These are phyloP conservation scores for Gila robusta DNA, from an alignment of 2,797 vertebrate species.

Conservation along the genomic window DNA sequence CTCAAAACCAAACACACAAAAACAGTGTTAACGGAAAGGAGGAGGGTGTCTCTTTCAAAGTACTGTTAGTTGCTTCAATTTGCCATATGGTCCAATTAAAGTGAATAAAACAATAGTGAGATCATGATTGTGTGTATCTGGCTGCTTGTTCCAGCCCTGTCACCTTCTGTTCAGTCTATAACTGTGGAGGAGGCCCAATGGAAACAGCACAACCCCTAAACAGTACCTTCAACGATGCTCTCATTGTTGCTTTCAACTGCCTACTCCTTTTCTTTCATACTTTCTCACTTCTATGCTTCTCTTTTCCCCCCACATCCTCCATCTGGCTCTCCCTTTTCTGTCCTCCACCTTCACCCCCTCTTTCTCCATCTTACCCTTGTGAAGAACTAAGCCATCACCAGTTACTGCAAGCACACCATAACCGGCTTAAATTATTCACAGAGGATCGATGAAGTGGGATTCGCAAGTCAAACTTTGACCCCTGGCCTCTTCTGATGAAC, in stretches of 20 bases:
- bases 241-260: slow-evolving; percentile 38
- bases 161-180: slow-evolving; percentile 58
- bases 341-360: slow-evolving; percentile 22
- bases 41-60: slow-evolving; percentile 53
- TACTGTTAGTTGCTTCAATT: slow-evolving; percentile 56
- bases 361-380: slow-evolving; percentile 46
- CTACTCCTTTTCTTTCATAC: slow-evolving; percentile 15
- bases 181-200: slow-evolving; percentile 7
- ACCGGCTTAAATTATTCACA: slow-evolving; percentile 71
- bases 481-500: slow-evolving; percentile 69
- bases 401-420: slow-evolving; percentile 71
- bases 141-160: slow-evolving; percentile 44
- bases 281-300: slow-evolving; percentile 19
- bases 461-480: slow-evolving; percentile 71
- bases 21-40: slow-evolving; percentile 11
- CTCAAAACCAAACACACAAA: slow-evolving; percentile 10
- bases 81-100: slow-evolving; percentile 60
- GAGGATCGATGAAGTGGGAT: slow-evolving; percentile 72
- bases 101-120: slow-evolving; percentile 60
- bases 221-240: background rate
- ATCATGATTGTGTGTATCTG: slow-evolving; percentile 54
- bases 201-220: slow-evolving; percentile 19
- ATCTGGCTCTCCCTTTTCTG: slow-evolving; percentile 22
- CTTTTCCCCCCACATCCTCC: slow-evolving; percentile 9
- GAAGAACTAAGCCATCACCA: slow-evolving; percentile 61